Percentiles rank a stretch among this genome's conserved stretches.
These are phyloP conservation scores for Cylloceria caligata DNA, from an alignment of 2,888 invertebrate genomes.

Conservation along the genomic window DNA sequence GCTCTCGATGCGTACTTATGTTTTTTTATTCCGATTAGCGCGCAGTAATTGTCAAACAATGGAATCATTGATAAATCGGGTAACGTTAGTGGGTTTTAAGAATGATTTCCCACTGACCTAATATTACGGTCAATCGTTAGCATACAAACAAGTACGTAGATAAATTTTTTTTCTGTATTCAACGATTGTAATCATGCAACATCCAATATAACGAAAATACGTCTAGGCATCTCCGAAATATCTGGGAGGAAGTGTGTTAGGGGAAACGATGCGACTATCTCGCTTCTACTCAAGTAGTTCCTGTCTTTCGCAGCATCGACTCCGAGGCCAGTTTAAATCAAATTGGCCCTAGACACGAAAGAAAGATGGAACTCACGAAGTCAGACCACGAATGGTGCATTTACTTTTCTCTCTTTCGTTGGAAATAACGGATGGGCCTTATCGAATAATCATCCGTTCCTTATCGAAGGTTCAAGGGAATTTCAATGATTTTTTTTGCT, in stretches of 20 bases:
- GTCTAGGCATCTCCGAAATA: slow-evolving; percentile 48
- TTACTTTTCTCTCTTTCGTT: slow-evolving; percentile 53
- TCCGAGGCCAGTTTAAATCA: slow-evolving; percentile 1
- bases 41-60: slow-evolving; percentile 33
- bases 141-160: slow-evolving; percentile 83
- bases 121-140: slow-evolving; percentile 45
- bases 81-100: slow-evolving; percentile 30
- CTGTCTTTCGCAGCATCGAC: slow-evolving; percentile 11
- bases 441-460: slow-evolving; percentile 16
- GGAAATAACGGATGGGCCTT: slow-evolving; percentile 23
- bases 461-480: slow-evolving; percentile 11
- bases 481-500: slow-evolving; percentile 25
- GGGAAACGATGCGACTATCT: slow-evolving; percentile 35
- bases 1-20: slow-evolving; percentile 19
- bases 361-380: slow-evolving; percentile 28
- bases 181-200: slow-evolving; percentile 79
- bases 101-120: slow-evolving; percentile 23
- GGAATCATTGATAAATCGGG: slow-evolving; percentile 11
- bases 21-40: slow-evolving; percentile 21
- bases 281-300: slow-evolving; percentile 31
- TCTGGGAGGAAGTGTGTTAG: neutral
- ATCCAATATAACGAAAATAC: slow-evolving; percentile 72
- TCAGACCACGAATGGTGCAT: slow-evolving; percentile 33
- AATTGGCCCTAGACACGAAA: slow-evolving; percentile 40
- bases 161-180: slow-evolving; percentile 57